A percentile compares a stretch with the other conserved stretches of the same genome.
Evolutionary conservation across 35 echinoderm and acorn worm genomes (phyloP).

Genomic region (Lytechinus variegatus): DNA sequence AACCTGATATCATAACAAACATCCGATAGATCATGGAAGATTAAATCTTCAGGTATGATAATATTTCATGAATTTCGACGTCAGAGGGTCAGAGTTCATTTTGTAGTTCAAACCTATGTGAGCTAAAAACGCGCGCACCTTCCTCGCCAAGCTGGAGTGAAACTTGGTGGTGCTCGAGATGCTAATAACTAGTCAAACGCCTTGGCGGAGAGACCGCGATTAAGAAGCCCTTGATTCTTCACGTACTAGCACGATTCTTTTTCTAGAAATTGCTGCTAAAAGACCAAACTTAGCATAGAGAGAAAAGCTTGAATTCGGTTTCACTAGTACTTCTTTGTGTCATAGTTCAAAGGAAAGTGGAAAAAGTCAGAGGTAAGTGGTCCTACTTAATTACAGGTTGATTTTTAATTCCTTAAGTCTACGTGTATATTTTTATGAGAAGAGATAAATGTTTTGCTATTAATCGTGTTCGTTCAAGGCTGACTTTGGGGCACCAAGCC

Average conservation of each 20-base stretch:
- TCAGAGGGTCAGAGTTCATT: neutral
- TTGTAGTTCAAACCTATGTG: neutral
- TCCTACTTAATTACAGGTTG: too few species aligned
- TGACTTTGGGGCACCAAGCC: too few species aligned
- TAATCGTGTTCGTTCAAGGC: too few species aligned
- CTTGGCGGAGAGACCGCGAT: neutral
- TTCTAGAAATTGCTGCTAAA: neutral
- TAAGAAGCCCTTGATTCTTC: neutral
- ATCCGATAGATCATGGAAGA: neutral
- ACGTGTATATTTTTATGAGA: too few species aligned
- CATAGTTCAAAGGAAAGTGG: neutral
- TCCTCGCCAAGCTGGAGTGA: neutral
- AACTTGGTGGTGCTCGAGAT: neutral
- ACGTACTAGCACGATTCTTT: neutral
- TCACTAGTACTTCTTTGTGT: neutral
- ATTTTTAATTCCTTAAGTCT: too few species aligned
- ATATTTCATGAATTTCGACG: neutral
- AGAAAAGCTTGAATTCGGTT: neutral
- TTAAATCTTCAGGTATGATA: neutral
- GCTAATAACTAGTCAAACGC: neutral
- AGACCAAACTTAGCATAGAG: neutral
- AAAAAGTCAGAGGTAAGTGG: neutral
- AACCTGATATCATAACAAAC: neutral
- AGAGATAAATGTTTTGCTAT: too few species aligned
- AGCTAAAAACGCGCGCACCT: slow-evolving; percentile 7